Percentiles rank a stretch among this genome's conserved stretches.
Evolutionary conservation across 2,797 vertebrate species (phyloP).

Genomic region (Premnoplex brunnescens): DNA sequence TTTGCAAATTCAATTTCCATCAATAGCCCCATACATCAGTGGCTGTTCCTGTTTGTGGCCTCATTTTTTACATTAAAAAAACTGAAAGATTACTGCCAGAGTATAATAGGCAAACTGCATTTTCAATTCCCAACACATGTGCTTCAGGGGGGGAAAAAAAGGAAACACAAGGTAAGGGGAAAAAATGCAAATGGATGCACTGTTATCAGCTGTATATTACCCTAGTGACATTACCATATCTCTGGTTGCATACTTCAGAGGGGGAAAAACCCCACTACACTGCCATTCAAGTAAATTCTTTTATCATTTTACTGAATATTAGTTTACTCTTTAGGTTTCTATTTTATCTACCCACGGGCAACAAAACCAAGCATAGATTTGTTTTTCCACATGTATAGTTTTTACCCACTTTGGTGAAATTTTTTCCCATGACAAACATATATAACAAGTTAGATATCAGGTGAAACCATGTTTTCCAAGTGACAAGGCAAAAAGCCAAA

Average conservation of each 20-base stretch:
- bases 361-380: not conserved
- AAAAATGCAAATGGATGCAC: constrained; percentile 77
- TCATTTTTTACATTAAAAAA: constrained; percentile 75
- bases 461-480: not conserved
- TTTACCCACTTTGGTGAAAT: not conserved
- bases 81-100: constrained; percentile 74
- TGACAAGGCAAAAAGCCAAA: not conserved
- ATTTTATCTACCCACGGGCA: constrained; percentile 7
- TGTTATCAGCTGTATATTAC: constrained; percentile 76
- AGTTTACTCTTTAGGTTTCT: constrained; percentile 39
- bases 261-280: not conserved
- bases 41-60: constrained; percentile 73
- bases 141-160: constrained; percentile 21
- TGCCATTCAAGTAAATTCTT: constrained; percentile 68
- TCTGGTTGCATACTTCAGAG: constrained; percentile 50
- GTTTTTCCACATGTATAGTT: not conserved
- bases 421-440: not conserved
- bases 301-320: constrained; percentile 45
- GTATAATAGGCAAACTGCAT: constrained; percentile 72
- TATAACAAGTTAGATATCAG: not conserved
- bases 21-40: constrained; percentile 78
- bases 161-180: constrained; percentile 35
- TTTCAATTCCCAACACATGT: constrained; percentile 74
- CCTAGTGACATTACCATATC: constrained; percentile 73
- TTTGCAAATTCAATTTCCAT: constrained; percentile 84